Base-by-base conservation (phyloP, 2,797 vertebrate genomes). In the Avahi laniger region DNA sequence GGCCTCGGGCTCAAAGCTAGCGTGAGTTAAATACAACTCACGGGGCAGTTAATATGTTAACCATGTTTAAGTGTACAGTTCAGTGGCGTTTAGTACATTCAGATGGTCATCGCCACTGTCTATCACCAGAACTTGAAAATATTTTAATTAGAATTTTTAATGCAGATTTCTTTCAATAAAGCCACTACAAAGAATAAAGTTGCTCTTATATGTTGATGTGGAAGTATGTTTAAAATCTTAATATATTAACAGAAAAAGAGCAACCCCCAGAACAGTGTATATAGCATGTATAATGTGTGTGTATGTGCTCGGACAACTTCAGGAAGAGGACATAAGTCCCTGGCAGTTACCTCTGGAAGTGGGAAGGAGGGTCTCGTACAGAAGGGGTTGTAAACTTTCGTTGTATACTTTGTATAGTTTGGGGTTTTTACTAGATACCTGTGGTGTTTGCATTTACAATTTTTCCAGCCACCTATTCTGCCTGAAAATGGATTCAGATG, bases 71-170 rank as follows among this genome's bases (percentile, higher is more conserved):
- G 38, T 26, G 33, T 69, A 26, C 48, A 38, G 10, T 70, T 92
- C 67, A 24, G 59, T 43, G 22, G 30, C 1, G 2, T 41, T 89
- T 43, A 28, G 69, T 63, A 80, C 11, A 30, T 50, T 48, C 8
- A 1, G n/a, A 3, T 33, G 9, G 38, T 14, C 26, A n/a, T 13
- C 13, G 10, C 52, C 41, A 15, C 48, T 69, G 30, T 72, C 87
- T 69, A n/a, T 72, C 87, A 93, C 41, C 33, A 46, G 70, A 67
- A 57, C 10, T 52, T 83, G 6, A 30, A 28, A 24, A 5, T 22
- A 43, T n/a, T 67, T 78, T 73, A 41, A 35, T 38, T 73, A 67
- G 65, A 92, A 88, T 70, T 84, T 33, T 67, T 69, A 26, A 57
- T 48, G 28, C 30, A 57, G 63, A 67, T 14, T 50, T 79, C n/a